A percentile compares a stretch with the other conserved stretches of the same genome.
Evolutionary conservation across 2,888 invertebrate species (phyloP).

Genomic region (Spicauda simplicius): DNA sequence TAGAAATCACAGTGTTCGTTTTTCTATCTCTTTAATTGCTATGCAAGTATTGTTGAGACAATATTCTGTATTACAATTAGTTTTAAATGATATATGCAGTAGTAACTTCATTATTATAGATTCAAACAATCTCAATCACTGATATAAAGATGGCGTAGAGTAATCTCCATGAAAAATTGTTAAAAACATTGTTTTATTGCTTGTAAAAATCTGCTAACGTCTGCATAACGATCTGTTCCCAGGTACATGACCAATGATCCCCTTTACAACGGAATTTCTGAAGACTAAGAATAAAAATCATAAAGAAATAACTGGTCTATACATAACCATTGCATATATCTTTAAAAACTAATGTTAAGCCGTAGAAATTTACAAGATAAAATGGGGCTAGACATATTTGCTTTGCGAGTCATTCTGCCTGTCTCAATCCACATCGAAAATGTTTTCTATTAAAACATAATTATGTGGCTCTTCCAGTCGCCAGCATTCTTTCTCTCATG

Average conservation of each 20-base stretch:
- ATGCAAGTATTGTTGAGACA: not conserved
- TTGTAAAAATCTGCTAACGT: too few species aligned
- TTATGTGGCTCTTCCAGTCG: conserved; percentile 26
- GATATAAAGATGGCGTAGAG: too few species aligned
- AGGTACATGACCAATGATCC: too few species aligned
- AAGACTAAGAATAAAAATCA: too few species aligned
- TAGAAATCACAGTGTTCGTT: conserved; percentile 74
- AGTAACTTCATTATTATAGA: not conserved
- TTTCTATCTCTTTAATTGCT: conserved; percentile 5
- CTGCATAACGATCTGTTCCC: too few species aligned
- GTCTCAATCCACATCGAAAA: conserved; percentile 28
- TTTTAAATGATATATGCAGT: conserved; percentile 18
- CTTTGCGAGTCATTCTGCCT: not conserved
- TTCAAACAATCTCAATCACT: too few species aligned
- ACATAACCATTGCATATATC: not conserved
- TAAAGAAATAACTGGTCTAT: not conserved
- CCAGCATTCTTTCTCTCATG: not conserved
- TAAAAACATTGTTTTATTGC: too few species aligned
- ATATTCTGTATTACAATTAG: not conserved
- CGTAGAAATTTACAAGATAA: not conserved
- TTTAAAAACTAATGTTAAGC: not conserved
- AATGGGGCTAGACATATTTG: conserved; percentile 12
- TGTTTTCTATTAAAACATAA: conserved; percentile 36
- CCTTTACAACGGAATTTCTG: too few species aligned
- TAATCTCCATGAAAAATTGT: too few species aligned